phyloP scores from a whole-genome alignment of 1,140 invertebrate species.

The Neotoxoptera formosana region DNA sequence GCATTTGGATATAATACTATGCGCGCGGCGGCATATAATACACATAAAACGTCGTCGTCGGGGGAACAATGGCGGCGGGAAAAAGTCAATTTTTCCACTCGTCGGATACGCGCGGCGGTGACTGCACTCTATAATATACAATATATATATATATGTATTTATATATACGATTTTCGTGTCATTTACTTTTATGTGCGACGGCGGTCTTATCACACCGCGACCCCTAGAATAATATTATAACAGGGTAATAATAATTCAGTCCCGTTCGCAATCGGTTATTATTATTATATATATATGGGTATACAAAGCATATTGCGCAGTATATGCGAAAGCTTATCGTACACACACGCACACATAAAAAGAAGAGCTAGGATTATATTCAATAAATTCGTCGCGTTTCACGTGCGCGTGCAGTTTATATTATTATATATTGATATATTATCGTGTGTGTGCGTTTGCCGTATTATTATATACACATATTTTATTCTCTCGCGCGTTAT shows the following conservation, averaged over 20 bases:
- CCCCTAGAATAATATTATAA: constrained; percentile 55
- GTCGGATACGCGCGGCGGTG: constrained; percentile 33
- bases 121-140: too few relatives aligned
- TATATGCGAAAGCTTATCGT: constrained; percentile 51
- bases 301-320: background rate
- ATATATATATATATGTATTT: background rate
- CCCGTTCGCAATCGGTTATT: background rate
- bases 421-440: constrained; percentile 1
- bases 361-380: constrained; percentile 48
- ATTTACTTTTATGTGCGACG: constrained; percentile 55
- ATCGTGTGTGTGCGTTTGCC: background rate
- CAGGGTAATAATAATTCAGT: constrained; percentile 55
- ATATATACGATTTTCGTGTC: constrained; percentile 55
- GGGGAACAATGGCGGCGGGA: constrained; percentile 46
- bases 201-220: constrained; percentile 54
- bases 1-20: constrained; percentile 32
- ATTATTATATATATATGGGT: background rate
- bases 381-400: constrained; percentile 47
- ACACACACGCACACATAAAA: constrained; percentile 44
- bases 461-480: background rate
- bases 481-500: background rate
- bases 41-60: background rate
- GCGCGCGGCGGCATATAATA: too few relatives aligned
- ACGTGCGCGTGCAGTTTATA: background rate
- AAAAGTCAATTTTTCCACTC: constrained; percentile 58